Conservation (phyloP, 2,888 invertebrate species). For the Hirudinaria manillensis region DNA sequence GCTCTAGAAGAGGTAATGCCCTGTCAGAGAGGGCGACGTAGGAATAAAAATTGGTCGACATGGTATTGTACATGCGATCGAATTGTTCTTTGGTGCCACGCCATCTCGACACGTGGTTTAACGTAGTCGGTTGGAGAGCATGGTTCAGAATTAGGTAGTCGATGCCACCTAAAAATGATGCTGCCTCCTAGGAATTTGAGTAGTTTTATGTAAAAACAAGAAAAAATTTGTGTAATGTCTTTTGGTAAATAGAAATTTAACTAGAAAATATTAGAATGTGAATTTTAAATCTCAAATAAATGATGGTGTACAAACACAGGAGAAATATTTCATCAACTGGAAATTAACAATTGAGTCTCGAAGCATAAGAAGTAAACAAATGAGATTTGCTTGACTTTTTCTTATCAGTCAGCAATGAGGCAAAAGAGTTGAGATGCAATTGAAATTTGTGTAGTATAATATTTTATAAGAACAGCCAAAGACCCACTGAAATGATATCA, state of each 20-base stretch:
- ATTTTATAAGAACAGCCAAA: background rate
- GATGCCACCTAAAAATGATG: conserved; percentile 21
- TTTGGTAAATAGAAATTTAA: background rate
- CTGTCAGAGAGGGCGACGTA: conserved; percentile 22
- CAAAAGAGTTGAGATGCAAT: too few species aligned
- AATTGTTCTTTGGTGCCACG: conserved; percentile 14
- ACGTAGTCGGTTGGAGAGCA: conserved; percentile 21
- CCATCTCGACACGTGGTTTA: background rate
- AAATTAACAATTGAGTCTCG: too few species aligned
- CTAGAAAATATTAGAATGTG: too few species aligned
- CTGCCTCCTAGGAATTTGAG: conserved; percentile 22
- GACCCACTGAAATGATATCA: conserved; percentile 16
- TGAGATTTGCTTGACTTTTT: too few species aligned
- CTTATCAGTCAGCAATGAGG: too few species aligned
- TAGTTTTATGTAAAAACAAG: background rate
- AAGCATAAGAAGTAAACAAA: too few species aligned
- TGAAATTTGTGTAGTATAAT: background rate
- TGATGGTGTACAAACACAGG: too few species aligned
- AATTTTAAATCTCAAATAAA: too few species aligned
- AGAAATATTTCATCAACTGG: too few species aligned
- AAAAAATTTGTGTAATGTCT: background rate
- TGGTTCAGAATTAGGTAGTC: conserved; percentile 32
- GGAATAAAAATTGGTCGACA: conserved; percentile 32
- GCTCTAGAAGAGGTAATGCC: conserved; percentile 28
- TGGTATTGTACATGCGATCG: conserved; percentile 10